Conservation (phyloP, 2,888 invertebrate species). For the Tachina fera region DNA sequence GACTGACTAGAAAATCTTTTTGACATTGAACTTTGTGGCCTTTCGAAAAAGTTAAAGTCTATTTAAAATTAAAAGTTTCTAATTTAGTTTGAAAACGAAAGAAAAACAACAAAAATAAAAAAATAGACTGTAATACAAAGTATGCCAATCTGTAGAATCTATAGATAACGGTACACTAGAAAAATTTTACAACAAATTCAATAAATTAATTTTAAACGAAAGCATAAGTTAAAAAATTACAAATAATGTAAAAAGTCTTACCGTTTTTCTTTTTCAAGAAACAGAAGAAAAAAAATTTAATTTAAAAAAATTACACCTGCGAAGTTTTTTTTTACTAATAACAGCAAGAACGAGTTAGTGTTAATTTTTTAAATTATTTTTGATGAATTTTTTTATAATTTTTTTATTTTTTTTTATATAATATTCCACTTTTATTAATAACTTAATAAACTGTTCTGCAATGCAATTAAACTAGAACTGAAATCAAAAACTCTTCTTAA, state of each 20-base stretch:
- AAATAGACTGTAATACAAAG: neutral
- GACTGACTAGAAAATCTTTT: neutral
- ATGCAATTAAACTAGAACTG: conserved; percentile 59
- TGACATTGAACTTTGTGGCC: conserved; percentile 39
- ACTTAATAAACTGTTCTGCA: conserved; percentile 44
- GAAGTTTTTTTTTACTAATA: neutral
- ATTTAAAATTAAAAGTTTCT: neutral
- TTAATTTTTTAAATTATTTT: neutral
- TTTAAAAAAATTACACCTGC: neutral
- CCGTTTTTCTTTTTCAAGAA: neutral
- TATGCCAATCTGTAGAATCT: neutral
- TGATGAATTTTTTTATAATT: neutral
- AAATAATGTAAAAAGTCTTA: neutral
- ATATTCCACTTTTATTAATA: conserved; percentile 7
- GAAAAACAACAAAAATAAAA: neutral
- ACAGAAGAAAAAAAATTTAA: neutral
- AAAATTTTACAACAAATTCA: neutral
- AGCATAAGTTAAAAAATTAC: neutral
- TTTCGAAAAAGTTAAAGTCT: neutral
- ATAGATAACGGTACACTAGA: conserved; percentile 35
- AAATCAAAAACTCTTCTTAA: conserved; percentile 22
- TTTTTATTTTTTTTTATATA: conserved; percentile 12
- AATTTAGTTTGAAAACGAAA: conserved; percentile 17
- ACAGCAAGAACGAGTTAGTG: neutral
- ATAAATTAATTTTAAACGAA: neutral